A percentile compares a stretch with the other conserved stretches of the same genome.
Conservation (phyloP, 1,140 invertebrate species). For the Solenopsis invicta region DNA sequence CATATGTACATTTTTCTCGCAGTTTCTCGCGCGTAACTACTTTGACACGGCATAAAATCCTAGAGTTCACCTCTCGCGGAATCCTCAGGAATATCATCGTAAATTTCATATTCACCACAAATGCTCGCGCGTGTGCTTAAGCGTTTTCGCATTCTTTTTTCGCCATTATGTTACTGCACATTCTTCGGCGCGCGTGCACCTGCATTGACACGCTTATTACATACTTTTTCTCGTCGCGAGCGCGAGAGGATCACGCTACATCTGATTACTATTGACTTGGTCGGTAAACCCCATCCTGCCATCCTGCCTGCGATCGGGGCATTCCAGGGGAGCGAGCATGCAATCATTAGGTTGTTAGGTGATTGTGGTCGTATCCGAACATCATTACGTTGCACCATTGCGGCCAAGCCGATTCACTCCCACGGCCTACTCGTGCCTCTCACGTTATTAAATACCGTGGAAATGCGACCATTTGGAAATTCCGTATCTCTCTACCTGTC, state of each 20-base stretch:
- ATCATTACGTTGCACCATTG: slow-evolving; percentile 73
- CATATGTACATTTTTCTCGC: not conserved
- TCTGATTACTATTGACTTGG: slow-evolving; percentile 48
- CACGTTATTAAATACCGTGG: slow-evolving; percentile 81
- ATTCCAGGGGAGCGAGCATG: slow-evolving; percentile 68
- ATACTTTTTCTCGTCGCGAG: not conserved
- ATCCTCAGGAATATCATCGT: not conserved
- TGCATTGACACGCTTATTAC: slow-evolving; percentile 53
- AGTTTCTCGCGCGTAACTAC: not conserved
- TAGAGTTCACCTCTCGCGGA: not conserved
- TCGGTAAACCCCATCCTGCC: slow-evolving; percentile 25
- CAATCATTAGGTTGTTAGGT: slow-evolving; percentile 70
- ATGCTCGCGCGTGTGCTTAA: not conserved
- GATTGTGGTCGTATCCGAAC: slow-evolving; percentile 70
- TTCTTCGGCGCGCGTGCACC: slow-evolving; percentile 16
- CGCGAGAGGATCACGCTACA: slow-evolving; percentile 47
- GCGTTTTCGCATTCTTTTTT: slow-evolving; percentile 13
- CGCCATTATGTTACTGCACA: not conserved
- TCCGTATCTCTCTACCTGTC: slow-evolving; percentile 52
- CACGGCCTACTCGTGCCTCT: slow-evolving; percentile 77
- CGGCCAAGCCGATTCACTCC: slow-evolving; percentile 77
- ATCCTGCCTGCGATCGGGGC: slow-evolving; percentile 44
- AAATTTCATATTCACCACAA: not conserved
- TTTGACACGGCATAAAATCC: not conserved
- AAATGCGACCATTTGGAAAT: slow-evolving; percentile 76